Percentiles rank a stretch among this genome's conserved stretches.
These are phyloP conservation scores for Leptopterna dolabrata DNA, from an alignment of 2,888 invertebrate species.

Conservation along the genomic window DNA sequence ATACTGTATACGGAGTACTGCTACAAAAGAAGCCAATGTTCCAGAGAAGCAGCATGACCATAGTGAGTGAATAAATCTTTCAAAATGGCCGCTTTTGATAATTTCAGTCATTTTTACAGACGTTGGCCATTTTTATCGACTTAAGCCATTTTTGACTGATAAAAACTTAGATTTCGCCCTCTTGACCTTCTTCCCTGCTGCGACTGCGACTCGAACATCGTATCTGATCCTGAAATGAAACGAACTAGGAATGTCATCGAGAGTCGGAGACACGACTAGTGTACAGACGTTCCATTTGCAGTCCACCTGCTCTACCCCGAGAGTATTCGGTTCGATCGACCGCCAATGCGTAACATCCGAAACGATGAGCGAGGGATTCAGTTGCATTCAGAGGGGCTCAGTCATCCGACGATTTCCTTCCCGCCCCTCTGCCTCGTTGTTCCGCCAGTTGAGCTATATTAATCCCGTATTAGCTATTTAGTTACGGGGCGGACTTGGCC, in stretches of 20 bases:
- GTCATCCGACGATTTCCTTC: not conserved
- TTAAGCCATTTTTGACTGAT: too few relatives aligned
- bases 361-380: not conserved
- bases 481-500: constrained; percentile 35
- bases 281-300: not conserved
- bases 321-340: not conserved
- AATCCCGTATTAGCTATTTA: constrained; percentile 45
- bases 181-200: too few relatives aligned
- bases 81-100: too few relatives aligned
- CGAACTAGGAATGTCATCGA: not conserved
- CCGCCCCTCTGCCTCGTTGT: not conserved
- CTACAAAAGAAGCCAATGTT: too few relatives aligned
- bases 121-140: too few relatives aligned
- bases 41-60: too few relatives aligned
- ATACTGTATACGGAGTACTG: too few relatives aligned
- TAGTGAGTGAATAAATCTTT: too few relatives aligned
- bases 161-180: too few relatives aligned
- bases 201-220: too few relatives aligned
- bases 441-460: constrained; percentile 40
- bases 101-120: too few relatives aligned
- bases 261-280: not conserved
- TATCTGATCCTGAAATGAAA: not conserved
- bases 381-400: not conserved
- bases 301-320: not conserved
- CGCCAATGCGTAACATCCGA: not conserved